Evolutionary conservation across 2,113 vertebrate species (phyloP), one percentile per base, ranked within the genome.

Genomic region (Pampusana beccarii): DNA sequence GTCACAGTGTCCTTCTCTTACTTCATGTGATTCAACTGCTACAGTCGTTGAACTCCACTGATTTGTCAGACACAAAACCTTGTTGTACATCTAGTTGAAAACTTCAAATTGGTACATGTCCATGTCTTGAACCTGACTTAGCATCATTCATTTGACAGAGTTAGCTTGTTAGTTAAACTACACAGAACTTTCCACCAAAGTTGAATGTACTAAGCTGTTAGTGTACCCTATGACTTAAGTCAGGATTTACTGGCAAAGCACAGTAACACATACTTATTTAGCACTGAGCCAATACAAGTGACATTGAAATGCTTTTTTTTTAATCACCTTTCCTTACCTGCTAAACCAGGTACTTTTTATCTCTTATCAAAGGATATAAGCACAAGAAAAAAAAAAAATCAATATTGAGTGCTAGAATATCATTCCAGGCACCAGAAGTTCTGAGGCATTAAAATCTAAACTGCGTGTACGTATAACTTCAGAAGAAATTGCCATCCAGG

Each of bases 161-260:
- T 75, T 81, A 80, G 28, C 38, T 82, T 96, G 84, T 89, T 93
- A 85, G 51, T 91, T 95, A 94, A 95, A 87, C n/a, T 78, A 58
- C 78, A 74, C 66, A 95, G 88, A 94, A 88, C 57, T 92, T 94
- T 84, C 53, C 58, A 94, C 54, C 31, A 65, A 67, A 82, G 61
- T 69, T 1, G 2, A 87, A 79, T 65, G 11, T 40, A 85, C 50
- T 71, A 57, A 95, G 58, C n/a, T 80, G 38, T 84, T 93, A 61
- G 57, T 34, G 42, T 44, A 21, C 31, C 40, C n/a, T 82, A 11
- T 79, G 71, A 82, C 50, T 87, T 91, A 71, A 93, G 66, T 89
- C 66, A 94, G 74, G 88, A 69, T 91, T 93, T 96, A 85, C 87
- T 80, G 81, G 66, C 78, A 81, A 91, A 33, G 36, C 78, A 80